Conservation (phyloP, 2,113 vertebrate species). For the Sceloporus undulatus region DNA sequence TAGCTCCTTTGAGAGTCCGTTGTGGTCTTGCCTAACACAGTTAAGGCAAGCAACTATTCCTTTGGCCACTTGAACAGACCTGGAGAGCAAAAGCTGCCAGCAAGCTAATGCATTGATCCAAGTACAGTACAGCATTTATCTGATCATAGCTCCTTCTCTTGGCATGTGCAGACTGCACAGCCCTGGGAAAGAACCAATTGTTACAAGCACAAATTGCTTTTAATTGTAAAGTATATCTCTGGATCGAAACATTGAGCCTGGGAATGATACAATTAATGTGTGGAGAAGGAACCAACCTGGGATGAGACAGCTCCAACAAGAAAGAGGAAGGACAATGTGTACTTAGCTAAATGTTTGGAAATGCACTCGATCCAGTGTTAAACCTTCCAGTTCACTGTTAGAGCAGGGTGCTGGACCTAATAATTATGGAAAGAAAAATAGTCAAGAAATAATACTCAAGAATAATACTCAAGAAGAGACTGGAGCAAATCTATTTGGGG, state of each 20-base stretch:
- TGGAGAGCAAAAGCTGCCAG: constrained; percentile 62
- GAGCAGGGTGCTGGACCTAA: neutral
- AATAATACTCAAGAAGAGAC: neutral
- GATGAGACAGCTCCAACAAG: constrained; percentile 25
- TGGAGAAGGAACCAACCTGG: neutral
- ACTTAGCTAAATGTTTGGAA: constrained; percentile 33
- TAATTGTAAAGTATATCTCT: constrained; percentile 71
- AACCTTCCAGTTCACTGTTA: neutral
- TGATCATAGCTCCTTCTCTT: constrained; percentile 53
- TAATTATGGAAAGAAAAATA: neutral
- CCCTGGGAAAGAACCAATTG: constrained; percentile 64
- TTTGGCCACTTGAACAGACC: constrained; percentile 56
- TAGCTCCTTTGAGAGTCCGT: constrained; percentile 37
- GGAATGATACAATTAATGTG: constrained; percentile 42
- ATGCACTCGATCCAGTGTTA: neutral
- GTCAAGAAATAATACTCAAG: neutral
- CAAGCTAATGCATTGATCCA: constrained; percentile 60
- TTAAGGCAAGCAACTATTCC: constrained; percentile 31
- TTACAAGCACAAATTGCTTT: constrained; percentile 70
- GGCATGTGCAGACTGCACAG: constrained; percentile 43
- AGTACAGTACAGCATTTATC: constrained; percentile 36
- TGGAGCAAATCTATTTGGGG: neutral
- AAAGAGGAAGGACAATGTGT: constrained; percentile 39
- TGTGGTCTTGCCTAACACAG: constrained; percentile 47
- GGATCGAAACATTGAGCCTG: constrained; percentile 64